These are phyloP conservation scores for Eulemur rufifrons DNA, from an alignment of 2,113 vertebrate species.

Conservation along the genomic window DNA sequence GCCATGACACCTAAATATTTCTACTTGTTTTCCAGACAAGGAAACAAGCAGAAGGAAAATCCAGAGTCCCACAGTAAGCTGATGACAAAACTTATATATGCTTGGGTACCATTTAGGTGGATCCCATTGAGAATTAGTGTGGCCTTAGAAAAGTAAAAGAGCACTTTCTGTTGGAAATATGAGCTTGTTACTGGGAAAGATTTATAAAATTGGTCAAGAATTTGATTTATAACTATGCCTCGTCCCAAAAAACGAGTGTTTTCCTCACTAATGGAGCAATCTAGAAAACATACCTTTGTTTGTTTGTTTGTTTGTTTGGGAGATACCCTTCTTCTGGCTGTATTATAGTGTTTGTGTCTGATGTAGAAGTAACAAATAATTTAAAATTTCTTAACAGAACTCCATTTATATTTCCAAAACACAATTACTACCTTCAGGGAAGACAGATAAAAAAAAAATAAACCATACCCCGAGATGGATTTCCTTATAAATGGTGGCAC, in stretches of 20 bases:
- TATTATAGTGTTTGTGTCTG: constrained; percentile 32
- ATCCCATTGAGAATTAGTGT: background rate
- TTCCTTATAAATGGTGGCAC: background rate
- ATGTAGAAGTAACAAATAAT: constrained; percentile 31
- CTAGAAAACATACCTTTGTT: constrained; percentile 17
- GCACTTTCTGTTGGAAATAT: constrained; percentile 39
- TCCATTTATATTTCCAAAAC: constrained; percentile 37
- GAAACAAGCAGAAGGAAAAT: background rate
- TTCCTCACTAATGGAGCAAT: background rate
- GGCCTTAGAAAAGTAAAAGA: constrained; percentile 46
- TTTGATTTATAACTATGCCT: background rate
- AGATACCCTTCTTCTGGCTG: background rate
- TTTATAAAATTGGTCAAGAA: constrained; percentile 27
- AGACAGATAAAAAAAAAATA: background rate
- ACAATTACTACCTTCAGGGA: constrained; percentile 23
- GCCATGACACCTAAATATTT: background rate
- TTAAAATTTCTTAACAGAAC: background rate
- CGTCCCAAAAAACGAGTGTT: background rate
- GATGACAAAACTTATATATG: background rate
- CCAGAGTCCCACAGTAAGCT: background rate
- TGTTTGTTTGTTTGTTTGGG: background rate
- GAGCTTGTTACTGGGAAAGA: constrained; percentile 30
- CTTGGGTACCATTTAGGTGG: background rate
- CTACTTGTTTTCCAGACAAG: background rate
- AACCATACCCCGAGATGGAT: background rate